Base-by-base conservation (phyloP, 1,140 invertebrate species). In the Calliphora vicina region DNA sequence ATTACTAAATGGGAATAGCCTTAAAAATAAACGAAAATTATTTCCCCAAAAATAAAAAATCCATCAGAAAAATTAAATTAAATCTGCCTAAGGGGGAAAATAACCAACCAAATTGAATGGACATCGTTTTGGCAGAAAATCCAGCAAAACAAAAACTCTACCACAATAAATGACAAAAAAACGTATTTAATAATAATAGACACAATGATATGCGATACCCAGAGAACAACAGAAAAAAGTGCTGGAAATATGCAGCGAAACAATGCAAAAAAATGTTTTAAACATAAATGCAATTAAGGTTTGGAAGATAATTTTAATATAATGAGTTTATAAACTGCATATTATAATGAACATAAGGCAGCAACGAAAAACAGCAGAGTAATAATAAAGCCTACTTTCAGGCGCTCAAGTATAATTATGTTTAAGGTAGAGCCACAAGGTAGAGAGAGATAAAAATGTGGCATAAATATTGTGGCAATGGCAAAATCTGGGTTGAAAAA, bases 271-370 rank as follows among this genome's bases (percentile, higher is more conserved):
- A 50, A 50, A 10, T 6, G 15, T 50, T 50, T 50, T 50, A 35
- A 17, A 67, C 23, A 67, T 25, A 67, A 67, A 67, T 67, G 61
- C 61, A 67, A 67, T 67, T 67, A 67, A 67, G 23, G 61, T 67
- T 57, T n/a, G n/a, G 20, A n/a, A 67, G 61, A 67, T 67, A 67
- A 67, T 67, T 67, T 67, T 67, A 67, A 67, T 67, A 67, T 67
- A 67, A 67, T 67, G 61, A 67, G 61, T 67, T 67, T 67, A 67
- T 67, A 67, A 67, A 67, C 61, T 67, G 61, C 61, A 67, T 67
- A 67, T 67, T 67, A 67, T 67, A 67, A 67, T 67, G 23, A 50
- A 50, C 45, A 50, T 17, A n/a, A 50, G 12, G 45, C 17, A 50
- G 45, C 10, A 0, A 50, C 3, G 15, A n/a, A 13, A 17, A 50